phyloP scores from a whole-genome alignment of 2,888 invertebrate species.

The Apamea crenata region DNA sequence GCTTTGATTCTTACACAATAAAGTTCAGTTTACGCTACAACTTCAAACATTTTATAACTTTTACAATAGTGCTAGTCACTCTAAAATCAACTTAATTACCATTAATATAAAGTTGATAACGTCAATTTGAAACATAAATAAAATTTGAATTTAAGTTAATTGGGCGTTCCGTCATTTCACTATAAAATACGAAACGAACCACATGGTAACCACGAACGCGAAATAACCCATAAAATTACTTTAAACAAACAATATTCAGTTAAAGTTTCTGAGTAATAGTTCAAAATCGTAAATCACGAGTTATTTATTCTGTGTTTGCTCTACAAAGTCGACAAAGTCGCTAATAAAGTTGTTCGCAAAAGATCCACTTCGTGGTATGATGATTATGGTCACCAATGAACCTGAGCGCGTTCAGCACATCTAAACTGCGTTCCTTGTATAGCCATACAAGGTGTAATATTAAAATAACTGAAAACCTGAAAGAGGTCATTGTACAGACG shows the following conservation, averaged over 20 bases:
- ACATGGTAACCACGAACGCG: neutral
- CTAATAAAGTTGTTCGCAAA: slow-evolving; percentile 36
- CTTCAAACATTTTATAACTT: too few species aligned
- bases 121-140: too few species aligned
- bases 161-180: too few species aligned
- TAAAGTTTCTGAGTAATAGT: slow-evolving; percentile 47
- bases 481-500: too few species aligned
- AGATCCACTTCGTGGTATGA: neutral
- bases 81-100: too few species aligned
- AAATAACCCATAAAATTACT: slow-evolving; percentile 48
- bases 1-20: too few species aligned
- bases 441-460: too few species aligned
- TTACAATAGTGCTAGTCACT: too few species aligned
- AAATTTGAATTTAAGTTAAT: too few species aligned
- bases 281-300: slow-evolving; percentile 65
- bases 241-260: slow-evolving; percentile 50
- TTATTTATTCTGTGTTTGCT: slow-evolving; percentile 68
- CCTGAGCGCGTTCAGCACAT: neutral
- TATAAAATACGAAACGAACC: neutral
- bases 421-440: neutral
- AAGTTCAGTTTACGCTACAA: too few species aligned
- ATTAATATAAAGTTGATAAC: too few species aligned
- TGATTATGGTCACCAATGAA: neutral
- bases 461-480: too few species aligned
- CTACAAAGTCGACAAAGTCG: slow-evolving; percentile 60